These are phyloP conservation scores for Dryomyza anilis DNA, from an alignment of 2,888 invertebrate species.

Conservation along the genomic window DNA sequence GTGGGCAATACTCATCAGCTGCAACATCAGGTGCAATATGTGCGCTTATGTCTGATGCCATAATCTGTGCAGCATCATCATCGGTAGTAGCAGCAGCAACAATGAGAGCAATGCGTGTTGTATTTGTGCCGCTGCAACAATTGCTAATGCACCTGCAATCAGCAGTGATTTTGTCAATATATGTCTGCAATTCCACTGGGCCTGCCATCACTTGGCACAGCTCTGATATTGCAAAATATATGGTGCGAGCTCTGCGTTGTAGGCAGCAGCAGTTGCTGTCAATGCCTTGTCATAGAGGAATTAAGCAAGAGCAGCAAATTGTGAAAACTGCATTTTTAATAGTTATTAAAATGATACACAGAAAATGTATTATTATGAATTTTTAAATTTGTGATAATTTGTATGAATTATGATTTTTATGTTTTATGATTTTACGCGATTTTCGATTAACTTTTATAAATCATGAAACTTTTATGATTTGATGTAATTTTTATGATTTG, in stretches of 20 bases:
- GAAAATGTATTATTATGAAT: too few relatives aligned
- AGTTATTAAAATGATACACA: too few relatives aligned
- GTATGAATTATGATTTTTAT: too few relatives aligned
- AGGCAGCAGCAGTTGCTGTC: not conserved
- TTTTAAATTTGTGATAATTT: too few relatives aligned
- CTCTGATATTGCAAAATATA: not conserved
- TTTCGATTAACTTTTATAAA: too few relatives aligned
- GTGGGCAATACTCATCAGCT: not conserved
- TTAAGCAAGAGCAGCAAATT: not conserved
- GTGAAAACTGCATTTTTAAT: not conserved
- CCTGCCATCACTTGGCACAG: not conserved
- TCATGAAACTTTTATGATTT: too few relatives aligned
- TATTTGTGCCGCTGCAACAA: not conserved
- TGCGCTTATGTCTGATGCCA: not conserved
- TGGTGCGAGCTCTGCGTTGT: not conserved
- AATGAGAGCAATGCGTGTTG: not conserved
- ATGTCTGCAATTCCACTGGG: not conserved
- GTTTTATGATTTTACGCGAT: too few relatives aligned
- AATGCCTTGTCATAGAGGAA: not conserved
- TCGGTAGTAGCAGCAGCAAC: not conserved
- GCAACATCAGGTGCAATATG: not conserved
- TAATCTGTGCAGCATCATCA: not conserved
- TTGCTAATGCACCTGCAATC: slow-evolving; percentile 14
- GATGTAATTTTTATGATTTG: too few relatives aligned
- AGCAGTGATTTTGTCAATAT: not conserved